phyloP scores from a whole-genome alignment of 1,140 invertebrate species.

The Mamestra configurata region DNA sequence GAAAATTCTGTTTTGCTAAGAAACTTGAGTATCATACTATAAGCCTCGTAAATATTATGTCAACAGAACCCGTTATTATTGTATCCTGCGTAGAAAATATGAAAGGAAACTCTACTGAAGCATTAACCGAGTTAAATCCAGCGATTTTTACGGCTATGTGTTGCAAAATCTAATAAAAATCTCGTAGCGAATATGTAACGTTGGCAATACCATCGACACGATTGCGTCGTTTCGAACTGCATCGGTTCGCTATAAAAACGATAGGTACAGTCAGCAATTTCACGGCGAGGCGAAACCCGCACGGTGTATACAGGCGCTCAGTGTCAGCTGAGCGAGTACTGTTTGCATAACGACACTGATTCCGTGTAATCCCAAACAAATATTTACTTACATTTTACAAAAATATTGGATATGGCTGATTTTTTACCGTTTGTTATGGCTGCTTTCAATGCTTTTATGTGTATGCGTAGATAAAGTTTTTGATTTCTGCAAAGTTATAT shows the following conservation, averaged over 20 bases:
- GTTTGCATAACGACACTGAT: conserved; percentile 52
- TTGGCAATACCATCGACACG: conserved; percentile 19
- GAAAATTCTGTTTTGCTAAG: neutral
- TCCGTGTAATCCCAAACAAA: conserved; percentile 63
- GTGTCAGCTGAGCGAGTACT: conserved; percentile 45
- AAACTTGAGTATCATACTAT: neutral
- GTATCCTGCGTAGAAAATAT: neutral
- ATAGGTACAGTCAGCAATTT: conserved; percentile 37
- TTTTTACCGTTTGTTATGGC: neutral
- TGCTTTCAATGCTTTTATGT: neutral
- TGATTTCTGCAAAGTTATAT: too few species aligned
- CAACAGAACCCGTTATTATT: neutral
- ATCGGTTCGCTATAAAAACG: conserved; percentile 47
- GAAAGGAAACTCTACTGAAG: neutral
- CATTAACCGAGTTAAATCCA: neutral
- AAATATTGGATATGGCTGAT: conserved; percentile 52
- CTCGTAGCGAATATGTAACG: conserved; percentile 11
- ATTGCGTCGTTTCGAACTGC: conserved; percentile 22
- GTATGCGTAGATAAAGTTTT: too few species aligned
- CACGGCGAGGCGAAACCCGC: neutral
- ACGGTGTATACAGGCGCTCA: conserved; percentile 20
- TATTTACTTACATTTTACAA: conserved; percentile 63
- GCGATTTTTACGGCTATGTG: neutral
- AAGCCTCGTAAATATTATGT: neutral
- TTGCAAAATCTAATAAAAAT: conserved; percentile 17